Percentiles rank a stretch among this genome's conserved stretches.
Evolutionary conservation across 2,797 vertebrate genomes (phyloP).

Genomic region (Setipinna tenuifilis): DNA sequence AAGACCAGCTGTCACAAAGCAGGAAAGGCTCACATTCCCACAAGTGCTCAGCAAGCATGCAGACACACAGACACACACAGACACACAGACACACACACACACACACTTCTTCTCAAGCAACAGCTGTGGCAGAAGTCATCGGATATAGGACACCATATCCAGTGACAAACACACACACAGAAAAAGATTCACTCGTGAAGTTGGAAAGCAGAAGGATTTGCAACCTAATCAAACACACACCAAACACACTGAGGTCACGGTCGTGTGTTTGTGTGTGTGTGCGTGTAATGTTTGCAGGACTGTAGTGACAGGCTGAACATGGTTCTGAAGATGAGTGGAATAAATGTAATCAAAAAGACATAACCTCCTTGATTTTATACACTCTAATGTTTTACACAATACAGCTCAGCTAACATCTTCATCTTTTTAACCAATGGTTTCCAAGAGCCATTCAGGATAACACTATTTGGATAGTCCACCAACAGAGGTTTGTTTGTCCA

Average conservation of each 20-base stretch:
- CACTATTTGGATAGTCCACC: too few species aligned
- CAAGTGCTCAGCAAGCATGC: too few species aligned
- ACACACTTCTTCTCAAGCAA: neutral
- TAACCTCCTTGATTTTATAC: neutral
- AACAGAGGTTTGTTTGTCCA: too few species aligned
- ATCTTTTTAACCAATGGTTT: too few species aligned
- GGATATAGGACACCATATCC: neutral
- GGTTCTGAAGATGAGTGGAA: neutral
- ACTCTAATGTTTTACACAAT: too few species aligned
- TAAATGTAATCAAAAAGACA: neutral
- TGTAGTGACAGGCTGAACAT: neutral
- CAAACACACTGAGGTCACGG: neutral
- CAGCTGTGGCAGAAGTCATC: neutral
- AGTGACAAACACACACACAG: constrained; percentile 3
- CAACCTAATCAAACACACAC: constrained; percentile 6
- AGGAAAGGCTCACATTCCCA: neutral
- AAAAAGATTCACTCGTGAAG: neutral
- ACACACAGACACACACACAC: neutral
- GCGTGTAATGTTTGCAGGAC: neutral
- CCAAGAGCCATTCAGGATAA: too few species aligned
- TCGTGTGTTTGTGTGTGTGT: neutral
- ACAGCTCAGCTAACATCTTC: too few species aligned
- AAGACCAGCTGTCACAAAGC: constrained; percentile 1
- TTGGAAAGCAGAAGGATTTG: neutral
- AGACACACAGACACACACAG: neutral